Evolutionary conservation across 2,797 vertebrate species (phyloP).

Genomic region (Pagetopsis macropterus): DNA sequence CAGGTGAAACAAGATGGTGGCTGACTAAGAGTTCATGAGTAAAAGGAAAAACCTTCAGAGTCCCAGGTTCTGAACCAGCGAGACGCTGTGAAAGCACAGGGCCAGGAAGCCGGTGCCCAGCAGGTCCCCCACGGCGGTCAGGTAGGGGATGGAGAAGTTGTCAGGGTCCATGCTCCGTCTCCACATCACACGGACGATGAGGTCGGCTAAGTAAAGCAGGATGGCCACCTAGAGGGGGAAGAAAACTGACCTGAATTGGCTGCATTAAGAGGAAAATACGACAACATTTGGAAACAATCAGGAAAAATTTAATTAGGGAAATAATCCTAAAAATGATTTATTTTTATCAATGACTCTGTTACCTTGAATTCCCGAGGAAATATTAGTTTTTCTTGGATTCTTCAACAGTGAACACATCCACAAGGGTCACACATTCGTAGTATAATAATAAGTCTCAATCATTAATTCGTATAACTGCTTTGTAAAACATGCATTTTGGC

Average conservation of each 20-base stretch:
- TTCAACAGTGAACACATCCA: too few relatives aligned
- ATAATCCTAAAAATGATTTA: too few relatives aligned
- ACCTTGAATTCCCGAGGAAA: too few relatives aligned
- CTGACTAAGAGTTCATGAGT: conserved; percentile 5
- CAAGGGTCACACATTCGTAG: too few relatives aligned
- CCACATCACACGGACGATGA: conserved; percentile 92
- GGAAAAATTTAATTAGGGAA: background rate
- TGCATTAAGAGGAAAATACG: background rate
- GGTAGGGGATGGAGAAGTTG: conserved; percentile 97
- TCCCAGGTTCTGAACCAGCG: conserved; percentile 74
- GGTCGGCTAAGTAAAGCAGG: conserved; percentile 91
- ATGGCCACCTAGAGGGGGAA: conserved; percentile 85
- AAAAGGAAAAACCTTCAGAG: conserved; percentile 56
- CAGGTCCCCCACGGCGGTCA: conserved; percentile 94
- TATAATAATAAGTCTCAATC: too few relatives aligned
- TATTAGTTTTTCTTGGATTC: too few relatives aligned
- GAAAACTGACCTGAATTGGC: background rate
- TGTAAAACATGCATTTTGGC: too few relatives aligned
- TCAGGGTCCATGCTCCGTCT: conserved; percentile 91
- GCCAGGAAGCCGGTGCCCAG: conserved; percentile 93
- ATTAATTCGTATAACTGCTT: too few relatives aligned
- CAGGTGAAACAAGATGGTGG: conserved; percentile 27
- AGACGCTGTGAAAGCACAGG: conserved; percentile 85
- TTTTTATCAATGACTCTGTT: too few relatives aligned
- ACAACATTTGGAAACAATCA: background rate